Evolutionary conservation across 2,113 vertebrate genomes (phyloP).

Genomic region (Leptocoma aspasia): DNA sequence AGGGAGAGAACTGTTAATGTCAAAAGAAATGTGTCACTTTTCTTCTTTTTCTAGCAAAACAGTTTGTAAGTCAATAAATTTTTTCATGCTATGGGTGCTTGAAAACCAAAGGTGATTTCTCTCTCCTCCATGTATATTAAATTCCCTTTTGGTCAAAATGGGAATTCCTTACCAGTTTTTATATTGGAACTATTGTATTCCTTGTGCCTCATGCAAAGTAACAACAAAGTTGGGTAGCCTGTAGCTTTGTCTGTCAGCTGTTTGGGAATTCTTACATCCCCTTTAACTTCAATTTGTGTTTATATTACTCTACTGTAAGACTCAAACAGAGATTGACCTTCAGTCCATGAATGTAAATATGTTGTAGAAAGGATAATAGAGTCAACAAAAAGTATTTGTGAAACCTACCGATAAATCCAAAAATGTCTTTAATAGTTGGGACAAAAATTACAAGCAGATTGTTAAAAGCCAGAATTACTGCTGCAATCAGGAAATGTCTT

Average conservation of each 20-base stretch:
- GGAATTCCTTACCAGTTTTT: not conserved
- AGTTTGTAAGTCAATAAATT: not conserved
- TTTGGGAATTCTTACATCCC: not conserved
- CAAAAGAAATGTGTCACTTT: not conserved
- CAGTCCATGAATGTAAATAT: not conserved
- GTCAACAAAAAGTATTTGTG: not conserved
- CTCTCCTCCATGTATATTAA: not conserved
- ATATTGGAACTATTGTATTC: not conserved
- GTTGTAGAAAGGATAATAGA: not conserved
- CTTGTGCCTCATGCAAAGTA: not conserved
- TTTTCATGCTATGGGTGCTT: not conserved
- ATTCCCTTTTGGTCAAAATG: not conserved
- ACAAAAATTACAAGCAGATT: constrained; percentile 95
- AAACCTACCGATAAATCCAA: constrained; percentile 95
- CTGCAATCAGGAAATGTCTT: constrained; percentile 87
- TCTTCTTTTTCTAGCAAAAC: not conserved
- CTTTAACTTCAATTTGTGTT: not conserved
- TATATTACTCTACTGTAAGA: not conserved
- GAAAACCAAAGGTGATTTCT: not conserved
- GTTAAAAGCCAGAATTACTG: constrained; percentile 82
- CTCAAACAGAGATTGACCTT: not conserved
- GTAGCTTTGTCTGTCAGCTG: not conserved
- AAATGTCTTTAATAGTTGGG: constrained; percentile 96
- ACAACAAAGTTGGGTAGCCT: not conserved
- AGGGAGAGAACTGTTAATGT: not conserved